phyloP scores from a whole-genome alignment of 2,888 invertebrate species.

The Tanytarsus gracilentus region DNA sequence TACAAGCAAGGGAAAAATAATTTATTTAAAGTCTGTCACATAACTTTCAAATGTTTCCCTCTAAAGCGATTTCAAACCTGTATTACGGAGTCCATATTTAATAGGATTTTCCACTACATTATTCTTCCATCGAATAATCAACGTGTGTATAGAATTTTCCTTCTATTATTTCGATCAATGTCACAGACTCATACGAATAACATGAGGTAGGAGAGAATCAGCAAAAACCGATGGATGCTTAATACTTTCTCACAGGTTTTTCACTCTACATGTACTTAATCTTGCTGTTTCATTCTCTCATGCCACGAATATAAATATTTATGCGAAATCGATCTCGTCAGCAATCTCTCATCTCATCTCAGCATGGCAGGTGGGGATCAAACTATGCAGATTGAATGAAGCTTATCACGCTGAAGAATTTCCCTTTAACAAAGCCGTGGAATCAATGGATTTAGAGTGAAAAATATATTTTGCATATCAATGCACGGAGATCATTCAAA shows the following conservation, averaged over 20 bases:
- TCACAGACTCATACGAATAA: not conserved
- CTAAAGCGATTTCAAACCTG: not conserved
- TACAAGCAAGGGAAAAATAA: no score
- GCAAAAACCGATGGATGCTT: constrained; percentile 1
- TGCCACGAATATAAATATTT: constrained; percentile 20
- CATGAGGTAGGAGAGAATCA: not conserved
- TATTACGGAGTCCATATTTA: constrained; percentile 7
- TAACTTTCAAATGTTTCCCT: not conserved
- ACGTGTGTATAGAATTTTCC: not conserved
- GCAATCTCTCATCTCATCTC: constrained; percentile 18
- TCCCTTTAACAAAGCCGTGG: no score
- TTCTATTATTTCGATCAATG: constrained; percentile 1
- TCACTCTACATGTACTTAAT: not conserved
- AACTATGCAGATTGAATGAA: constrained; percentile 25
- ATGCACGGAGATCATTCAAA: constrained; percentile 25
- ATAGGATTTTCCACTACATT: constrained; percentile 27
- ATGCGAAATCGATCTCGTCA: constrained; percentile 19
- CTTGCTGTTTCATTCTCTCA: constrained; percentile 10
- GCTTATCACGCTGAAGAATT: constrained; percentile 14
- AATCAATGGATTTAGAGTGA: no score
- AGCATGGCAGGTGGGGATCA: not conserved
- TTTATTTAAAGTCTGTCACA: no score
- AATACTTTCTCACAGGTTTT: not conserved
- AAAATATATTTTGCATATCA: constrained; percentile 27
- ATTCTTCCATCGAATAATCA: constrained; percentile 14